These are phyloP conservation scores for Panthera uncia DNA, from an alignment of 2,113 vertebrate species.

Conservation along the genomic window DNA sequence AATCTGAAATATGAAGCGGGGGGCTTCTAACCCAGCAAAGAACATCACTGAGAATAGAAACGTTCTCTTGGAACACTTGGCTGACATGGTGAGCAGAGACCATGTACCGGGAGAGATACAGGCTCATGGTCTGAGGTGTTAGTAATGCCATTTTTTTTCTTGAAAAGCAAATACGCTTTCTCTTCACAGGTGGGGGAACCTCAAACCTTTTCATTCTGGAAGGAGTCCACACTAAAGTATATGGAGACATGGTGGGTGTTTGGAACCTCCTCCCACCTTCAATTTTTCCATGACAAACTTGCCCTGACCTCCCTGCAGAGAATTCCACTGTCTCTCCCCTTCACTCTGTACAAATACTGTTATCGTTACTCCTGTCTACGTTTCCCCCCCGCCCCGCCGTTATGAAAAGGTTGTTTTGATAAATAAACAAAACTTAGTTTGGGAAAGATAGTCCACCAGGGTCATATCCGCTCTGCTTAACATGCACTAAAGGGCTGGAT, in stretches of 20 bases:
- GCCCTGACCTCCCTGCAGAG: background rate
- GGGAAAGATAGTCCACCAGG: background rate
- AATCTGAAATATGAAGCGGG: conserved; percentile 74
- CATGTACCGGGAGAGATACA: background rate
- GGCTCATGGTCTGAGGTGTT: background rate
- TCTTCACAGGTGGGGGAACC: background rate
- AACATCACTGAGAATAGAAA: conserved; percentile 44
- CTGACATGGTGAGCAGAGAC: background rate
- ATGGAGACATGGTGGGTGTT: background rate
- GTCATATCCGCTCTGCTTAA: background rate
- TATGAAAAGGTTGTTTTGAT: background rate
- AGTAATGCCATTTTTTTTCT: background rate
- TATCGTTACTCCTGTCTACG: background rate
- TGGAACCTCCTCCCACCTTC: background rate
- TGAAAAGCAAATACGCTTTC: background rate
- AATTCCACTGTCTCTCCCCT: background rate
- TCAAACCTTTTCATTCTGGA: background rate
- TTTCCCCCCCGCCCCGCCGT: fast-evolving
- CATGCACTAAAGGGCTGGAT: background rate
- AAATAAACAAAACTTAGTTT: conserved; percentile 9
- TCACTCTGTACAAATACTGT: background rate
- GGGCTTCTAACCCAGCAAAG: conserved; percentile 70
- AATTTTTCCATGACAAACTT: background rate
- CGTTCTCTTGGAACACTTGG: conserved; percentile 48
- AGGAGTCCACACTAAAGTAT: background rate